These are phyloP conservation scores for Lasioglossum lativentre DNA, from an alignment of 2,888 invertebrate genomes.

Conservation along the genomic window DNA sequence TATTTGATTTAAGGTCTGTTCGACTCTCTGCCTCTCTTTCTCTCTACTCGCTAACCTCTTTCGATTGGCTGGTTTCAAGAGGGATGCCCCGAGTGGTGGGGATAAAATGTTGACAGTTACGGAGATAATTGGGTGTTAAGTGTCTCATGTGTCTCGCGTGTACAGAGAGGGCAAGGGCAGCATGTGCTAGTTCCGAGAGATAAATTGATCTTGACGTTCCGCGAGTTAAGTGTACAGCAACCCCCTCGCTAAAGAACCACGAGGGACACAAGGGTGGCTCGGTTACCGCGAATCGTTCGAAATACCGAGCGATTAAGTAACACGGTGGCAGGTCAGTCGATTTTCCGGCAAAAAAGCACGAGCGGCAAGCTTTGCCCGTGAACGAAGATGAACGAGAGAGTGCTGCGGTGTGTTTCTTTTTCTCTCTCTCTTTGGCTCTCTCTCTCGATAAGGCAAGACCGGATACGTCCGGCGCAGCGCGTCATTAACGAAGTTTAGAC, in stretches of 20 bases:
- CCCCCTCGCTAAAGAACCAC: background rate
- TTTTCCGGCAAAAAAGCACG: background rate
- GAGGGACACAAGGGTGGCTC: slow-evolving; percentile 12
- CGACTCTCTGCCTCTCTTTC: no score
- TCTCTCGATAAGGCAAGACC: slow-evolving; percentile 51
- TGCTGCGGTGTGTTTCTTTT: slow-evolving; percentile 20
- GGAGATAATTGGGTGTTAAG: no score
- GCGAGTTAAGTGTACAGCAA: slow-evolving; percentile 1
- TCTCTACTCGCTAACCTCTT: no score
- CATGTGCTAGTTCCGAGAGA: slow-evolving; percentile 42
- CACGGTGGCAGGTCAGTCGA: slow-evolving; percentile 26
- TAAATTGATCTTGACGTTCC: slow-evolving; percentile 27
- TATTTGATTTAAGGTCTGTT: no score
- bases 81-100: no score
- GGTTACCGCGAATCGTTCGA: slow-evolving; percentile 45
- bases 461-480: slow-evolving; percentile 42
- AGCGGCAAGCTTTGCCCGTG: slow-evolving; percentile 15
- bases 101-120: no score
- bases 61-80: no score
- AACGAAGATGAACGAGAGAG: slow-evolving; percentile 50
- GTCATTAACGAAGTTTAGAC: slow-evolving; percentile 48
- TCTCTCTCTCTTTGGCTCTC: background rate
- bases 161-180: background rate
- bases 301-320: slow-evolving; percentile 56
- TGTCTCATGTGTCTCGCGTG: slow-evolving; percentile 16